Evolutionary conservation across 2,888 invertebrate species (phyloP).

Genomic region (Plagodis dolabraria): DNA sequence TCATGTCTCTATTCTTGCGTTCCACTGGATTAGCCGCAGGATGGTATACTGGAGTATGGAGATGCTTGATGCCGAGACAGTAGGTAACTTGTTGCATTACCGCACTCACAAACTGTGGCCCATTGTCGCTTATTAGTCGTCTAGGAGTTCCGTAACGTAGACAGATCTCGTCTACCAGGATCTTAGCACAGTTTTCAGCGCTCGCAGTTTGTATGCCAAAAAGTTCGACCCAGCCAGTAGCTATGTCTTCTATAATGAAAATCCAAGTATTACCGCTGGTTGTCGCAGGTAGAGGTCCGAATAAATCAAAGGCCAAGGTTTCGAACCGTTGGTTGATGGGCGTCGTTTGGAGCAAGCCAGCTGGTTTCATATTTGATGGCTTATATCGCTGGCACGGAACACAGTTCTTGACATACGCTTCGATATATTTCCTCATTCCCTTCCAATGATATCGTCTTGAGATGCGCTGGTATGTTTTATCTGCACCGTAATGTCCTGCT

Average conservation of each 20-base stretch:
- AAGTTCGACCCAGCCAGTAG: conserved; percentile 41
- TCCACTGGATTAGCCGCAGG: background rate
- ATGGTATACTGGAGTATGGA: conserved; percentile 38
- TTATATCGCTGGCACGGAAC: conserved; percentile 50
- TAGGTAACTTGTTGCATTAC: conserved; percentile 50
- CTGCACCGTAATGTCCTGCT: conserved; percentile 27
- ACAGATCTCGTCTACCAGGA: conserved; percentile 51
- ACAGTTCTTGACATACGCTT: conserved; percentile 41
- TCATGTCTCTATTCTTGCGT: background rate
- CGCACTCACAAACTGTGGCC: conserved; percentile 49
- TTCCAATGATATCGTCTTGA: conserved; percentile 24
- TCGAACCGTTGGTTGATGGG: conserved; percentile 38
- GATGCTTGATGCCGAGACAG: conserved; percentile 42
- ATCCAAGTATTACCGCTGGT: conserved; percentile 31
- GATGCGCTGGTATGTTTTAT: conserved; percentile 18
- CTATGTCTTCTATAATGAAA: conserved; percentile 39
- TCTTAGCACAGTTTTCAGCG: conserved; percentile 44
- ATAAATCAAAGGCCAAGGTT: conserved; percentile 47
- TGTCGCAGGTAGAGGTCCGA: conserved; percentile 36
- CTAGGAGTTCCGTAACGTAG: conserved; percentile 52
- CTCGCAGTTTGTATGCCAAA: conserved; percentile 40
- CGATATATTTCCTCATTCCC: conserved; percentile 28
- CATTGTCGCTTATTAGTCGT: conserved; percentile 52
- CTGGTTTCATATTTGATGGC: conserved; percentile 30
- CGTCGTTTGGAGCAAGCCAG: conserved; percentile 20